phyloP scores from a whole-genome alignment of 1,140 invertebrate species.

The Trinorchestia longiramus region DNA sequence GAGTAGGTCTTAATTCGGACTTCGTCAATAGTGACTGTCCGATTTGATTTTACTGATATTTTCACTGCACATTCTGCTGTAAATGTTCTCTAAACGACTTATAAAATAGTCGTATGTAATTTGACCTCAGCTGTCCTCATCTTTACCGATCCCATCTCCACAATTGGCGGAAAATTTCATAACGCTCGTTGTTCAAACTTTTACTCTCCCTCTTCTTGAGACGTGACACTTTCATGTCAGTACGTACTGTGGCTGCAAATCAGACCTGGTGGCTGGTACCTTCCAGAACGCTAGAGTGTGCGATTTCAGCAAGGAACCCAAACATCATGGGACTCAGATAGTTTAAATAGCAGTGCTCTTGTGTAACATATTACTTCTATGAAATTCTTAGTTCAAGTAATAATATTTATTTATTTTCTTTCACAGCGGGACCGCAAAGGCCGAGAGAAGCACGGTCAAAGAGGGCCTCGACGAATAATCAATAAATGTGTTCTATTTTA shows the following conservation, averaged over 20 bases:
- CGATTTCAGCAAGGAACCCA: neutral
- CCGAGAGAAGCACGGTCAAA: slow-evolving; percentile 44
- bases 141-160: neutral
- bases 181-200: neutral
- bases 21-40: neutral
- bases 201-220: neutral
- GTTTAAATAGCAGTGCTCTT: neutral
- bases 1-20: neutral
- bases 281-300: neutral
- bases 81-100: neutral
- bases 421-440: slow-evolving; percentile 39
- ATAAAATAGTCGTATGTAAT: neutral
- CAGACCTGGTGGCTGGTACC: neutral
- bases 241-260: neutral
- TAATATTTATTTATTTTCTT: slow-evolving; percentile 2
- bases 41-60: neutral
- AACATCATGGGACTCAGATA: neutral
- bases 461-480: slow-evolving; percentile 34
- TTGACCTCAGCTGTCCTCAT: neutral
- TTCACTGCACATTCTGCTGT: neutral
- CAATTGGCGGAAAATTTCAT: neutral
- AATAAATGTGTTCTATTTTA: slow-evolving; percentile 52
- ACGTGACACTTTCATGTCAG: too few species aligned
- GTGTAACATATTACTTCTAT: neutral
- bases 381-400: neutral